phyloP scores from a whole-genome alignment of 2,113 vertebrate species.

The Spermophilus dauricus region DNA sequence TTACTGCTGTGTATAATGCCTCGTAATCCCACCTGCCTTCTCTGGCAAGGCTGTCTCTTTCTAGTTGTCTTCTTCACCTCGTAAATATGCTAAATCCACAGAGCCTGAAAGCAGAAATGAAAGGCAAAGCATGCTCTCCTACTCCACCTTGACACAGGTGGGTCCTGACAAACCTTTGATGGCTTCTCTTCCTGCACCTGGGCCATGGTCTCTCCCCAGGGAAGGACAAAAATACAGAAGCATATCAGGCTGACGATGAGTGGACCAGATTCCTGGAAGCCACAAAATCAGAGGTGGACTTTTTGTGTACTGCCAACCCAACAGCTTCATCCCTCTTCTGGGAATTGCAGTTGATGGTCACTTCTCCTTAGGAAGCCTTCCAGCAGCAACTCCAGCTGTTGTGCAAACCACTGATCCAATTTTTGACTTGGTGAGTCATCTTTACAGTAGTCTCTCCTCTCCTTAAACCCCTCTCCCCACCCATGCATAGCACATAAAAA shows the following conservation, averaged over 20 bases:
- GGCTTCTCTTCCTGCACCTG: not conserved
- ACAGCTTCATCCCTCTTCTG: not conserved
- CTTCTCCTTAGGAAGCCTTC: not conserved
- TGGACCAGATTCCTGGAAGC: not conserved
- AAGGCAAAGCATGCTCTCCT: not conserved
- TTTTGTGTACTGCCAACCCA: not conserved
- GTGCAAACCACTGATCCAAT: not conserved
- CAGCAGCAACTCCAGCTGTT: not conserved
- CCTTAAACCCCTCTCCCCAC: not conserved
- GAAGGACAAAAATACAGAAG: not conserved
- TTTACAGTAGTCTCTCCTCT: not conserved
- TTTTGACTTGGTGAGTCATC: not conserved
- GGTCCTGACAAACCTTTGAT: not conserved
- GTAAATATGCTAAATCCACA: not conserved
- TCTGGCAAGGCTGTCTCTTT: not conserved
- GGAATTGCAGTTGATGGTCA: not conserved
- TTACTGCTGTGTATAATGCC: not conserved
- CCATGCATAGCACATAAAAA: not conserved
- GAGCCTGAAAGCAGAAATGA: not conserved
- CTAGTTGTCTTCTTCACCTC: not conserved
- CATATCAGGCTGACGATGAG: not conserved
- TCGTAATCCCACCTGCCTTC: not conserved
- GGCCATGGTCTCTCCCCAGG: not conserved
- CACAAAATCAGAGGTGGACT: not conserved
- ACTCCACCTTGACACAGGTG: not conserved